These are phyloP conservation scores for Polyommatus iphigenia DNA, from an alignment of 2,888 invertebrate species.

Conservation along the genomic window DNA sequence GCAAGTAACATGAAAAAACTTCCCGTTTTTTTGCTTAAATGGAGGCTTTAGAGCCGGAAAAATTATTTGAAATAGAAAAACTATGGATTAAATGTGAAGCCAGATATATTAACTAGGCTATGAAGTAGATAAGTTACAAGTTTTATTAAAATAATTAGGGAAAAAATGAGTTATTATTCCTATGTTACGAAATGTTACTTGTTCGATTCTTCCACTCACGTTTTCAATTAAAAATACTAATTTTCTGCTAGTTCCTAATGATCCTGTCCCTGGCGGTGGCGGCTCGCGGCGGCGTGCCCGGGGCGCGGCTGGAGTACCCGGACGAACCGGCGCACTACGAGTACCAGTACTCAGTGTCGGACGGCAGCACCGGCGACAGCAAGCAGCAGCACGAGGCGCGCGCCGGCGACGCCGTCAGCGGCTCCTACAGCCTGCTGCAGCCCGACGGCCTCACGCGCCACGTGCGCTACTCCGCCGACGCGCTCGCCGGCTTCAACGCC, in stretches of 20 bases:
- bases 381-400: slow-evolving; percentile 73
- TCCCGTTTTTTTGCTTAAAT: no score
- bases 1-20: no score
- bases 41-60: no score
- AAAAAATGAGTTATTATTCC: no score
- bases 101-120: no score
- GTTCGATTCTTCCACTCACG: no score
- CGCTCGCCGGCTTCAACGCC: slow-evolving; percentile 70
- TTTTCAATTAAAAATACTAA: no score
- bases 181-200: no score
- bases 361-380: slow-evolving; percentile 63
- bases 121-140: no score
- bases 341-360: slow-evolving; percentile 70
- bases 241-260: slow-evolving; percentile 48
- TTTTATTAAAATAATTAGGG: no score
- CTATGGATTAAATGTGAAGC: no score
- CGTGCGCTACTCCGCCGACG: slow-evolving; percentile 71
- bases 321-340: slow-evolving; percentile 68
- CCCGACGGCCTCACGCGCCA: slow-evolving; percentile 71
- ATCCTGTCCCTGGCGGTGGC: slow-evolving; percentile 57
- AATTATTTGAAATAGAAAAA: no score
- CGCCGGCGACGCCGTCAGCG: slow-evolving; percentile 66
- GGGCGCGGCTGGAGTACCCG: slow-evolving; percentile 54
- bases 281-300: slow-evolving; percentile 47
- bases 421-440: slow-evolving; percentile 73